These are phyloP conservation scores for Epizoanthus fatuus DNA, from an alignment of 92 coral and sea anemone genomes.

Conservation along the genomic window DNA sequence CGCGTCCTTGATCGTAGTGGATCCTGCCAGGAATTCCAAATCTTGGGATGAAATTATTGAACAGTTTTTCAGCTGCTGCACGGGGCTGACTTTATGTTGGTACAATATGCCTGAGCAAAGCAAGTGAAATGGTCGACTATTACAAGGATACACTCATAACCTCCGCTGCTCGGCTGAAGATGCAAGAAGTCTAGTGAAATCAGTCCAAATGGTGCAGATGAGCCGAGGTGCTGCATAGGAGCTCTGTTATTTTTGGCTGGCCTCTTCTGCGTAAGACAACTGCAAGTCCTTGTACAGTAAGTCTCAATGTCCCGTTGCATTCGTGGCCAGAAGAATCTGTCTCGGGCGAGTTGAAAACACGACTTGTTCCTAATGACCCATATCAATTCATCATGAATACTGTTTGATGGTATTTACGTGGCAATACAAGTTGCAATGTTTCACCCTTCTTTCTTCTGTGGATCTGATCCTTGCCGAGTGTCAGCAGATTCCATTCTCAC, in stretches of 20 bases:
- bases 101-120: too few relatives aligned
- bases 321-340: conserved; percentile 51
- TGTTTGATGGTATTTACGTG: too few relatives aligned
- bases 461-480: too few relatives aligned
- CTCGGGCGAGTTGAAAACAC: conserved; percentile 37
- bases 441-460: too few relatives aligned
- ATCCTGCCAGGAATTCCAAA: background rate
- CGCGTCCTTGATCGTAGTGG: background rate
- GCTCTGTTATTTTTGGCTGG: background rate
- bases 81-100: too few relatives aligned
- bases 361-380: background rate
- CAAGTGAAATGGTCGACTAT: too few relatives aligned
- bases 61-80: too few relatives aligned
- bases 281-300: conserved; percentile 13
- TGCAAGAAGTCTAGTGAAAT: conserved; percentile 13
- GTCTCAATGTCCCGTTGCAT: conserved; percentile 44
- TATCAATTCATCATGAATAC: conserved; percentile 2
- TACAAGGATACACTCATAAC: too few relatives aligned
- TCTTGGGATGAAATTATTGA: too few relatives aligned
- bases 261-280: conserved; percentile 26
- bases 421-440: too few relatives aligned
- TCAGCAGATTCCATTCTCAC: too few relatives aligned
- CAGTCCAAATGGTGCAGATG: conserved; percentile 31
- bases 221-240: conserved; percentile 28
- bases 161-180: too few relatives aligned